A percentile compares a stretch with the other conserved stretches of the same genome.
phyloP scores from a whole-genome alignment of 2,797 vertebrate species.

The Eulemur mongoz region DNA sequence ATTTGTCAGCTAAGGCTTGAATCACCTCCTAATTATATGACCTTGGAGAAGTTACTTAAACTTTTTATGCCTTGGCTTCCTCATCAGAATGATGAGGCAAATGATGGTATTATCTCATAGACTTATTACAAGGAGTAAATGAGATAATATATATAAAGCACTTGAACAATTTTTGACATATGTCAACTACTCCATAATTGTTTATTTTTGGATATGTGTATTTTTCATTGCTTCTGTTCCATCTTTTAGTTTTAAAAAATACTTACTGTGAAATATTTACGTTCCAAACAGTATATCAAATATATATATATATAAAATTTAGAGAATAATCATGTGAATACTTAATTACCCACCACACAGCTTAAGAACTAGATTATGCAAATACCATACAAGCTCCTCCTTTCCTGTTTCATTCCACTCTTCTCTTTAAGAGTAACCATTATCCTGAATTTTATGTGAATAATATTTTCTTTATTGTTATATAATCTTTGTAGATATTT shows the following conservation, averaged over 20 bases:
- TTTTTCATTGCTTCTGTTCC: constrained; percentile 7
- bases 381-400: background rate
- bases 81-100: background rate
- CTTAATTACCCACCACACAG: background rate
- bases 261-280: background rate
- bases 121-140: background rate
- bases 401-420: background rate
- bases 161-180: background rate
- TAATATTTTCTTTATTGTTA: background rate
- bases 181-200: background rate
- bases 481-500: background rate
- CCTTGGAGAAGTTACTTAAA: background rate
- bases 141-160: background rate
- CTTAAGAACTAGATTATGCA: background rate
- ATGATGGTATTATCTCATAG: background rate
- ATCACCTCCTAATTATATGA: background rate
- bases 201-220: background rate
- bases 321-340: background rate
- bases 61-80: background rate
- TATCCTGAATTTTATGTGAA: background rate
- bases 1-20: background rate
- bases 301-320: background rate
- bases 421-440: background rate
- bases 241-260: background rate
- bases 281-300: background rate